phyloP scores from a whole-genome alignment of 2,113 vertebrate species.

The Chelonoidis abingdonii region DNA sequence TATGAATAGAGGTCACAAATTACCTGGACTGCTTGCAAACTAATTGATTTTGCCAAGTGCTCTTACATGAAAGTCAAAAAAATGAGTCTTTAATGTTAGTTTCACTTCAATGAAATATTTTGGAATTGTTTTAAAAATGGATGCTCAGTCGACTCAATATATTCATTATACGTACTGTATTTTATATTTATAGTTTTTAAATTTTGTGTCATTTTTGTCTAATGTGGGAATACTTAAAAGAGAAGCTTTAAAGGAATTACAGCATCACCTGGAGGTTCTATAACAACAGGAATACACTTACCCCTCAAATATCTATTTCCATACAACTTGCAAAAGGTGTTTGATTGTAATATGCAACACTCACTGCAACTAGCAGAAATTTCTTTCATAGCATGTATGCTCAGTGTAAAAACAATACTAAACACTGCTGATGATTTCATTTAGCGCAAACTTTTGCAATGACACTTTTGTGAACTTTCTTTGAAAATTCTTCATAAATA shows the following conservation, averaged over 20 bases:
- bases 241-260: not conserved
- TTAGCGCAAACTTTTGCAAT: not conserved
- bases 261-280: not conserved
- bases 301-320: not conserved
- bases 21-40: slow-evolving; percentile 65
- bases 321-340: not conserved
- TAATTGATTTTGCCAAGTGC: not conserved
- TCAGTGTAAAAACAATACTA: not conserved
- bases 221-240: not conserved
- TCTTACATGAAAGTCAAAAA: not conserved
- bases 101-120: not conserved
- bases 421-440: not conserved
- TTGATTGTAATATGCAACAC: not conserved
- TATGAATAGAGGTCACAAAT: slow-evolving; percentile 81
- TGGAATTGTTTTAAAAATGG: not conserved
- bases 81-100: not conserved
- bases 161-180: not conserved
- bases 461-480: not conserved
- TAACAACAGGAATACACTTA: not conserved
- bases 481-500: not conserved
- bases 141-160: not conserved
- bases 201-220: not conserved
- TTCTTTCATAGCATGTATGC: not conserved
- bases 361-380: not conserved
- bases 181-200: not conserved